Percentiles rank a stretch among this genome's conserved stretches.
phyloP scores from a whole-genome alignment of 1,140 invertebrate species.

The Protaetia brevitarsis region DNA sequence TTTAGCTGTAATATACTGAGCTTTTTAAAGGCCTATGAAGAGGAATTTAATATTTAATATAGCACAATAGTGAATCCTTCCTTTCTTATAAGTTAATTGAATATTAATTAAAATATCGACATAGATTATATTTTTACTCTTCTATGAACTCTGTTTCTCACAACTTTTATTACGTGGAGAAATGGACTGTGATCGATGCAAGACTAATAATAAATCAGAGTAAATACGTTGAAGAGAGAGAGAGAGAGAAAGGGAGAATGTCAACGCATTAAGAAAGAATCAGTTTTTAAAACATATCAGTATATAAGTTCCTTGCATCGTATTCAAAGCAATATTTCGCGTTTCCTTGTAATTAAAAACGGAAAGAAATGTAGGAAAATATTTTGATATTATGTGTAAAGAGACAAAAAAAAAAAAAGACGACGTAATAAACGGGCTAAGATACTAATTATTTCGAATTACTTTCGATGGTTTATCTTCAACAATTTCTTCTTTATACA shows the following conservation, averaged over 20 bases:
- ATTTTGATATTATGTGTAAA: background rate
- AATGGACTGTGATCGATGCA: conserved; percentile 10
- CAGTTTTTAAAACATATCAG: conserved; percentile 5
- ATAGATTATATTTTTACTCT: background rate
- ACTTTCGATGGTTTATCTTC: background rate
- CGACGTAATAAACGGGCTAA: background rate
- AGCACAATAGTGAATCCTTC: background rate
- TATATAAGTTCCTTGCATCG: background rate
- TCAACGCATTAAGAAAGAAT: too few relatives aligned
- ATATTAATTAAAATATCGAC: background rate
- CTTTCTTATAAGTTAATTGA: background rate
- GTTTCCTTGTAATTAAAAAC: background rate
- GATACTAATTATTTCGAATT: background rate
- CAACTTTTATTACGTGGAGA: background rate
- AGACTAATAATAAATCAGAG: background rate
- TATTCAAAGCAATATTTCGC: conserved; percentile 2
- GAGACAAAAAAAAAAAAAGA: background rate
- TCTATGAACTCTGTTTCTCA: background rate
- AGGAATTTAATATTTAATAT: background rate
- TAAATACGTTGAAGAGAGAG: background rate
- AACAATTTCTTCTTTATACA: background rate
- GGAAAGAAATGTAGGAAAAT: background rate
- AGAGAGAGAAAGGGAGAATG: background rate
- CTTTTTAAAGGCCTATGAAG: background rate
- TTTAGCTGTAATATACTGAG: conserved; percentile 11